Conservation (phyloP, 2,113 vertebrate genomes). For the Collichthys lucidus region DNA sequence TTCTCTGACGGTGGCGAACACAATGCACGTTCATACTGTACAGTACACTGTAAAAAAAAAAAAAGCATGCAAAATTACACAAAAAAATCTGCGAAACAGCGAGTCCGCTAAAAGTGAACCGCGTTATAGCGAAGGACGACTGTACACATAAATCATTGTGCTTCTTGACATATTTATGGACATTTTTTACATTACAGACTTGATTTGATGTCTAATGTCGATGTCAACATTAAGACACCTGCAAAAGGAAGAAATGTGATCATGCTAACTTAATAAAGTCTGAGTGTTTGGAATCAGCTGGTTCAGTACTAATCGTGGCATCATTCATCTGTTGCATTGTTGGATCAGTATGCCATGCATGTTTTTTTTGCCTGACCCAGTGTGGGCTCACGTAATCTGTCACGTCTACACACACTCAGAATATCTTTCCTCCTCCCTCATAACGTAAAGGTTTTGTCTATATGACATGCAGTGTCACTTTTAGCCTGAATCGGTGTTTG, state of each 20-base stretch:
- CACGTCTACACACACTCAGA: background rate
- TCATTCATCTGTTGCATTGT: background rate
- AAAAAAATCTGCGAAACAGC: too few species aligned
- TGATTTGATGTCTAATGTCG: background rate
- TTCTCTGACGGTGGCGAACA: too few species aligned
- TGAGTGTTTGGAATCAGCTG: background rate
- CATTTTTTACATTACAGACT: background rate
- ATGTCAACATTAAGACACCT: too few species aligned
- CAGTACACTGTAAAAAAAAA: too few species aligned
- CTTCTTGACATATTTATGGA: background rate
- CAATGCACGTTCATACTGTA: too few species aligned
- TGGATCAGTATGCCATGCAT: background rate
- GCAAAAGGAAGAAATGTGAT: background rate
- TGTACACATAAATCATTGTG: background rate
- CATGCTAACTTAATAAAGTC: background rate
- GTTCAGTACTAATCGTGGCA: background rate
- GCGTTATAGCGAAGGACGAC: too few species aligned
- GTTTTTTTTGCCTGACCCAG: background rate
- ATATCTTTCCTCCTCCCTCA: background rate
- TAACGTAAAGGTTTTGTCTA: background rate
- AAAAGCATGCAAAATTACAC: too few species aligned
- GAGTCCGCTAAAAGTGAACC: too few species aligned
- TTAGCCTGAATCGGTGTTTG: slow-evolving; percentile 1
- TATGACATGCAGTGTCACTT: background rate
- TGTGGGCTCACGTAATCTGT: slow-evolving; percentile 1